These are phyloP conservation scores for Homarus americanus DNA, from an alignment of 1,140 invertebrate genomes.

Conservation along the genomic window DNA sequence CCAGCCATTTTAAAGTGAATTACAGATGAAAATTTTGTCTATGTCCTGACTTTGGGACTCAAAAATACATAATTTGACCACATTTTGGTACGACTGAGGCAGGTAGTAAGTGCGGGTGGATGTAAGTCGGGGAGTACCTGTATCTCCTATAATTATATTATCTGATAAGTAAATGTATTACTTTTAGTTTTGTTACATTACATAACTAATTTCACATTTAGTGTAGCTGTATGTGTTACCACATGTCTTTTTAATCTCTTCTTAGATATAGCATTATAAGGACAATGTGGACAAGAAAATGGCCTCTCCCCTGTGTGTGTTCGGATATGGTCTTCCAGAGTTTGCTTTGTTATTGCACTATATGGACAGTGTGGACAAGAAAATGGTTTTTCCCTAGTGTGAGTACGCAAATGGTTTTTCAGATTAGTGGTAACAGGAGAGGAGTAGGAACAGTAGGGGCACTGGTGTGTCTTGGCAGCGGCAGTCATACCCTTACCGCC, in stretches of 20 bases:
- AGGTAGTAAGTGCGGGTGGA: too few relatives aligned
- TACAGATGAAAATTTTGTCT: too few relatives aligned
- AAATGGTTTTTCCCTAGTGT: constrained; percentile 46
- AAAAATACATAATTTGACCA: too few relatives aligned
- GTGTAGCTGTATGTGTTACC: not conserved
- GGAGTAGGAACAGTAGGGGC: constrained; percentile 46
- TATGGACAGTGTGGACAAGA: constrained; percentile 39
- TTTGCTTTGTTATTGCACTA: constrained; percentile 48
- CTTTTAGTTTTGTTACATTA: too few relatives aligned
- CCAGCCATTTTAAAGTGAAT: too few relatives aligned
- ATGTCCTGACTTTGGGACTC: too few relatives aligned
- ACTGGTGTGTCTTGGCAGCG: constrained; percentile 32
- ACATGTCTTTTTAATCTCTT: constrained; percentile 38
- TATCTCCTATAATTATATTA: too few relatives aligned
- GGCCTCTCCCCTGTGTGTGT: constrained; percentile 38
- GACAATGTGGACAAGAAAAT: constrained; percentile 40
- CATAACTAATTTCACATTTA: too few relatives aligned
- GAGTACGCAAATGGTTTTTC: constrained; percentile 49
- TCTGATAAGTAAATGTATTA: too few relatives aligned
- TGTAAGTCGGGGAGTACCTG: too few relatives aligned
- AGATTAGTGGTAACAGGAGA: constrained; percentile 47
- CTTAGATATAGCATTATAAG: constrained; percentile 38
- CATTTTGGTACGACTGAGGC: too few relatives aligned
- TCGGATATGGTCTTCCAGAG: constrained; percentile 35
- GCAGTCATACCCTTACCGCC: constrained; percentile 23